phyloP scores from a whole-genome alignment of 1,140 invertebrate genomes.

The Drosophila seguyi region DNA sequence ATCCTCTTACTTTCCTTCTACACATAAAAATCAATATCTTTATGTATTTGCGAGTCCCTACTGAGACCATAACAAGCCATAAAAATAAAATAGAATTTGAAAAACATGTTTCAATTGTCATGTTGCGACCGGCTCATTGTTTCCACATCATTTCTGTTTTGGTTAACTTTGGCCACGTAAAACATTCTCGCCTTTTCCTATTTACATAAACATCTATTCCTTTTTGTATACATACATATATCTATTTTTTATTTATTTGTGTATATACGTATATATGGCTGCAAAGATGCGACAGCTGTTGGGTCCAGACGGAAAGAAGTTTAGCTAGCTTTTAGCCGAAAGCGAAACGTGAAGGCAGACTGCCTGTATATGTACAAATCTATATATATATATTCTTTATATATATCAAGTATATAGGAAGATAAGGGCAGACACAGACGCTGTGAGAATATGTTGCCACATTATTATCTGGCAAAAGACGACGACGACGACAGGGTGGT shows the following conservation, averaged over 20 bases:
- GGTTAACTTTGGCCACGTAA: conserved; percentile 43
- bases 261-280: conserved; percentile 52
- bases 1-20: background rate
- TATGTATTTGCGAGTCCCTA: conserved; percentile 16
- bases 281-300: conserved; percentile 52
- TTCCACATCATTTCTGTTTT: conserved; percentile 59
- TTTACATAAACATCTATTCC: conserved; percentile 55
- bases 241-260: conserved; percentile 46
- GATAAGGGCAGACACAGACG: conserved; percentile 74
- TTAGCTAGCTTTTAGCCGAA: conserved; percentile 24
- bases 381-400: conserved; percentile 14
- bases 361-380: conserved; percentile 33
- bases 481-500: conserved; percentile 18
- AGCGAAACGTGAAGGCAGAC: conserved; percentile 61
- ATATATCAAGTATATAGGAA: conserved; percentile 35
- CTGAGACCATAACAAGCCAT: conserved; percentile 19
- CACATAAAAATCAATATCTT: conserved; percentile 36
- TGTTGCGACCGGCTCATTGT: conserved; percentile 46
- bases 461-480: conserved; percentile 71
- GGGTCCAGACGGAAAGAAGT: conserved; percentile 47
- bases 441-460: conserved; percentile 80
- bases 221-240: conserved; percentile 12
- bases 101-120: conserved; percentile 54
- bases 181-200: conserved; percentile 43
- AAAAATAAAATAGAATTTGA: conserved; percentile 43